Evolutionary conservation across 2,113 vertebrate genomes (phyloP), one percentile per base, ranked within the genome.

Genomic region (Numida meleagris): DNA sequence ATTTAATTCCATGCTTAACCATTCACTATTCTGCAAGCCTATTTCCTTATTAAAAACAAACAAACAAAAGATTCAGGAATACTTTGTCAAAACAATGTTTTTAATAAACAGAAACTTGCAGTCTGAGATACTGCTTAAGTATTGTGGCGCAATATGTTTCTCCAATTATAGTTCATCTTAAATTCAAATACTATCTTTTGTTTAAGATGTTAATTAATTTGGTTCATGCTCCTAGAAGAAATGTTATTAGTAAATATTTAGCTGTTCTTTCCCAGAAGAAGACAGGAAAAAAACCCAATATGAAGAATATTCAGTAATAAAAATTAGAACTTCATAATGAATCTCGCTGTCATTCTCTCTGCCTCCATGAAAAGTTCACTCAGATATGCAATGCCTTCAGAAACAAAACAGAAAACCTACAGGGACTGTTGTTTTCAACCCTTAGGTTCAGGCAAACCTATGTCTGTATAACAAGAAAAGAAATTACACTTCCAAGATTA

Each of bases 151-250:
- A 96, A 75, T 79, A 74, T 59, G 40, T 81, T 82, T 94, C 89
- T 84, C 66, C 72, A 94, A 76, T 82, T 97, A 82, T 57, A 88
- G 34, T 75, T 95, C 81, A 88, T 90, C 77, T 92, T 61, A 94
- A 94, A 95, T 79, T 89, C 65, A 90, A 93, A 78, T 36, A 71
- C 33, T 40, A 88, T 76, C 16, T 66, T 76, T 79, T 50, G 84
- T 91, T 73, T 45, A 94, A n/a, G 20, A 19, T 27, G 48, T 79
- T 89, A 93, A 89, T 93, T 46, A 83, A 75, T 51, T 57, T 1
- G 82, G 62, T 72, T 89, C 53, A 88, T n/a, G 79, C n/a, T 83
- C 68, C 79, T 63, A 83, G 34, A 86, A 75, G 78, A 90, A 88
- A 92, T 72, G 72, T 42, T 90, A 86, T 71, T 38, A 67, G 93